Percentiles rank a stretch among this genome's conserved stretches.
These are phyloP conservation scores for Psephotus haematonotus DNA, from an alignment of 2,113 vertebrate genomes.

Conservation along the genomic window DNA sequence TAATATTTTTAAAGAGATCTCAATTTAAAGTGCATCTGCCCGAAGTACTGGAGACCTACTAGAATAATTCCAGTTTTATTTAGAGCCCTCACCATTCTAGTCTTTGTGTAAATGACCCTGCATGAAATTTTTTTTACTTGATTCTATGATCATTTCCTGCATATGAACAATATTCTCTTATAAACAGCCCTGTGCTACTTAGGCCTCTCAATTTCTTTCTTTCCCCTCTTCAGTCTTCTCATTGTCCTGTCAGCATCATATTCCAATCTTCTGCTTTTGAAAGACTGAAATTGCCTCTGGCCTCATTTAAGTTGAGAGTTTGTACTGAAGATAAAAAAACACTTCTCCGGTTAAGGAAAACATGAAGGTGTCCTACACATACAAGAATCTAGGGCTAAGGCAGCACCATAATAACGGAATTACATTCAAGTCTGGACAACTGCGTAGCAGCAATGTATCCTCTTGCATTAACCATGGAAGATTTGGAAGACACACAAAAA, in stretches of 20 bases:
- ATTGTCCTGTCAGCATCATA: background rate
- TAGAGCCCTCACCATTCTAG: background rate
- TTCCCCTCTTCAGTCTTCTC: background rate
- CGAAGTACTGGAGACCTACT: background rate
- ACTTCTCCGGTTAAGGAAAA: background rate
- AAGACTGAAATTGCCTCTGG: background rate
- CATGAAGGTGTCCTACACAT: rapidly evolving
- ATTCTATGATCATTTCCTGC: background rate
- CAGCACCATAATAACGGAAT: background rate
- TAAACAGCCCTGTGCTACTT: background rate
- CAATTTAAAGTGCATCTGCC: background rate
- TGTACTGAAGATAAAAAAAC: background rate
- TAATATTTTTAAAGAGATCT: background rate
- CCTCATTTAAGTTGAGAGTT: background rate
- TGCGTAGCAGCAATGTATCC: background rate
- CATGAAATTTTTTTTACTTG: background rate
- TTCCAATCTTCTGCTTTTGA: background rate
- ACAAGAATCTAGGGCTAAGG: background rate
- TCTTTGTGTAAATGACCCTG: background rate
- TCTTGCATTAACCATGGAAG: background rate
- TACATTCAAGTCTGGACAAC: background rate
- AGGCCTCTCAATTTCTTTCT: background rate
- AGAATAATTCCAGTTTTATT: background rate
- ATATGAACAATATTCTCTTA: background rate
- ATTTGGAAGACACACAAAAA: background rate